Evolutionary conservation across 1,140 invertebrate genomes (phyloP).

Genomic region (Aphis gossypii): DNA sequence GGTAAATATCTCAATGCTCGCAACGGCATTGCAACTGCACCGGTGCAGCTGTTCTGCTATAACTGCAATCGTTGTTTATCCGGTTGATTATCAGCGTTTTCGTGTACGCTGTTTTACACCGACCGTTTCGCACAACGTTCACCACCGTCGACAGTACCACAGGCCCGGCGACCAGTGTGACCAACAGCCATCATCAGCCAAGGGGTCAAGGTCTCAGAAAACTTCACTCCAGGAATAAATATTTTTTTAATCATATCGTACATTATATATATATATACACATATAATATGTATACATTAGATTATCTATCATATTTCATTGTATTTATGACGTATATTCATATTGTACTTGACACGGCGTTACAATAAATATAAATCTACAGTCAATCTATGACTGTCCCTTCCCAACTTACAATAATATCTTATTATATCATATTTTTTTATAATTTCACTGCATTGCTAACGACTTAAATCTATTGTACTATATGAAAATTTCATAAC

Average conservation of each 20-base stretch:
- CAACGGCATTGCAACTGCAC: neutral
- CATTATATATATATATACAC: no score
- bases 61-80: neutral
- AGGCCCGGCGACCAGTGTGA: neutral
- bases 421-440: neutral
- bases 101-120: neutral
- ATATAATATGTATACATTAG: no score
- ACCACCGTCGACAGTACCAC: neutral
- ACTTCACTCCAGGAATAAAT: neutral
- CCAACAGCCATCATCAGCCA: neutral
- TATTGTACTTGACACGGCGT: no score
- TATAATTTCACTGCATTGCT: neutral
- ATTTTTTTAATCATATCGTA: neutral
- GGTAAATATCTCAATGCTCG: neutral
- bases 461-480: neutral
- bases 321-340: neutral
- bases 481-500: neutral
- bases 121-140: neutral
- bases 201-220: conserved; percentile 13
- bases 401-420: neutral
- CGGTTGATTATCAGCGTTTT: neutral
- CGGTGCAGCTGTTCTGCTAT: neutral
- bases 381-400: neutral
- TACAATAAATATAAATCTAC: no score
- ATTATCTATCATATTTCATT: neutral